Evolutionary conservation across 2,113 vertebrate genomes (phyloP), one percentile per base, ranked within the genome.

Genomic region (Elephas maximus): DNA sequence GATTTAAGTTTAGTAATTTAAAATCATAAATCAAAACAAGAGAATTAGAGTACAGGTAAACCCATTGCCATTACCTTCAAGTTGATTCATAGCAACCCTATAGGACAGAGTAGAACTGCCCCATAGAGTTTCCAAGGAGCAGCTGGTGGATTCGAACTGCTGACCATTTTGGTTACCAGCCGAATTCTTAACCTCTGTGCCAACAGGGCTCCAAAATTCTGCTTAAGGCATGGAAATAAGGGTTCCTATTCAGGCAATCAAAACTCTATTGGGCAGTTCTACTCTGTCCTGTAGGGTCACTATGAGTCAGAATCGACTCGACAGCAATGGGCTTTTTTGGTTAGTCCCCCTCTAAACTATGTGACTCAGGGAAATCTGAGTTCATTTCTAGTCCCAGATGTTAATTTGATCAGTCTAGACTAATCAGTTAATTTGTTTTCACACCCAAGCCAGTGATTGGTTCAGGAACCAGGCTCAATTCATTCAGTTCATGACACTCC

Each of bases 1-100:
- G 11, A 91, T 60, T 91, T 89, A 95, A 86, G 3, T 33, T 94
- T 45, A 67, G 57, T 80, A 65, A 93, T 45, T 60, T 67, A 73
- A 82, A 30, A 23, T 82, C 1, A 73, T 77, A 41, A 79, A 37
- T 92, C 26, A 26, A 77, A 96, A 71, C 33, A 84, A 71, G 24
- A 77, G 9, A 81, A 77, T 71, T 81, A 79, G 33, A 95, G 65
- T 78, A 18, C 8, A 77, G 28, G 15, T 17, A 57, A 57, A 12
- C 53, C 53, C 53, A 57, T 57, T 57, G 53, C 53, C 53, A 57
- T 57, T 57, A 14, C 11, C 53, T 15, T 12, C 53, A 12, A 57
- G 8, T 57, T 17, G 53, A 57, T 57, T 57, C 53, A 57, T 17
- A 17, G 53, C 15, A 14, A 3, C 15, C 53, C 53, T 57, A 48